Conservation (phyloP, 2,113 vertebrate genomes). For the Isichthys henryi region DNA sequence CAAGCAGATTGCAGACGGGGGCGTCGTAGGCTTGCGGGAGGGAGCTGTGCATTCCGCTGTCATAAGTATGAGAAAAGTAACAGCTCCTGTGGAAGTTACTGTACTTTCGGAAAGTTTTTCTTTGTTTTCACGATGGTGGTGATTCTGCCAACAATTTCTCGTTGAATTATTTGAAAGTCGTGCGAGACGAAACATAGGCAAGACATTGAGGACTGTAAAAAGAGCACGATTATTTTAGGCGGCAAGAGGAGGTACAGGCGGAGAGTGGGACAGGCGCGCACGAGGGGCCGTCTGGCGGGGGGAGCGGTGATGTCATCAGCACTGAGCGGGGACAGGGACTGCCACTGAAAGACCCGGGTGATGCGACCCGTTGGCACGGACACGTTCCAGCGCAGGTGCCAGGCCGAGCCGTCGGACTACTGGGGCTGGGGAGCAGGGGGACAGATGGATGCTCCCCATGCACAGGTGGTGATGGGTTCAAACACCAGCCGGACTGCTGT, state of each 20-base stretch:
- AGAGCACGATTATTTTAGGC: not conserved
- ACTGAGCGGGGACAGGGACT: slow-evolving; percentile 15
- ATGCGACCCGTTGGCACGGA: slow-evolving; percentile 30
- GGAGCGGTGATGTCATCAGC: slow-evolving; percentile 12
- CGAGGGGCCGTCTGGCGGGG: not conserved
- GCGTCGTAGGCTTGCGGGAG: not conserved
- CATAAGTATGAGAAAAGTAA: slow-evolving; percentile 12
- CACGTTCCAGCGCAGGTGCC: slow-evolving; percentile 37
- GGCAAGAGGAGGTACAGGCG: not conserved
- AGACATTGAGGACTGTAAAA: not conserved
- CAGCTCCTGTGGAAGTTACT: not conserved
- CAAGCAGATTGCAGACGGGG: not conserved
- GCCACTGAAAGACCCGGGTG: not conserved
- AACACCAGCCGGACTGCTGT: slow-evolving; percentile 10
- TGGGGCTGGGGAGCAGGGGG: slow-evolving; percentile 21
- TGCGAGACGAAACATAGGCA: not conserved
- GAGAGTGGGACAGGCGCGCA: not conserved
- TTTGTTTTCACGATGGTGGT: not conserved
- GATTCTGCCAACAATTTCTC: not conserved
- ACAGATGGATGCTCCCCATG: slow-evolving; percentile 48
- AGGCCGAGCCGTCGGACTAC: slow-evolving; percentile 32
- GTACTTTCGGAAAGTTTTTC: not conserved
- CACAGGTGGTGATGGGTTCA: slow-evolving; percentile 27
- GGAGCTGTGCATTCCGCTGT: not conserved
- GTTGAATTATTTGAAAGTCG: not conserved